These are phyloP conservation scores for Darevskia mixta DNA, from an alignment of 2,797 vertebrate genomes.

Conservation along the genomic window DNA sequence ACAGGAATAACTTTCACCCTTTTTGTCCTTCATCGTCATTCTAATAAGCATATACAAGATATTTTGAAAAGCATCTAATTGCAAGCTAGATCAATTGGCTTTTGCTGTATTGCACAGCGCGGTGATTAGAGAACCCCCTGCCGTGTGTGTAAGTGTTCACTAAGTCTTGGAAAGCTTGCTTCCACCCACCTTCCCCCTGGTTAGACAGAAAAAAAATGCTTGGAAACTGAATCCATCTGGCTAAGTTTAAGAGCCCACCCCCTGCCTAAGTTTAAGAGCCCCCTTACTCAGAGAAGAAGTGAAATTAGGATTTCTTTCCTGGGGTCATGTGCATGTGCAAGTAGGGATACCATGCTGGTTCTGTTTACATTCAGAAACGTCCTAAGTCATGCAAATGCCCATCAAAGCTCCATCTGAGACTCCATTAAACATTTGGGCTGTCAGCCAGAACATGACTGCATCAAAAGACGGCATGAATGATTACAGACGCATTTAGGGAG, in stretches of 20 bases:
- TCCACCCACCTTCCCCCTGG: not conserved
- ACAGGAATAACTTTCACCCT: not conserved
- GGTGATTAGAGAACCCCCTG: not conserved
- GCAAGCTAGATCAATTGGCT: not conserved
- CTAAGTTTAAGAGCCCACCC: not conserved
- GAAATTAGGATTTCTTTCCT: not conserved
- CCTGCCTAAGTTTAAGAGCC: not conserved
- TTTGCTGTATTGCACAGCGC: accelerated
- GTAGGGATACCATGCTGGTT: not conserved
- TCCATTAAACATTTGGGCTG: conserved; percentile 29
- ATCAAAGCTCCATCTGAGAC: conserved; percentile 27
- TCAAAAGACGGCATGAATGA: conserved; percentile 60
- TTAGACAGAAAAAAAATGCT: not conserved
- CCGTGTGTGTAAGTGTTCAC: not conserved
- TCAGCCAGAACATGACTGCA: conserved; percentile 45
- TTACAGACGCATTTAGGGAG: conserved; percentile 45
- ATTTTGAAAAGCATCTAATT: not conserved
- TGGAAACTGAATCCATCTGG: not conserved
- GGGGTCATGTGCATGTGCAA: not conserved
- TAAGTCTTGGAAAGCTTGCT: not conserved
- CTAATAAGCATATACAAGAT: conserved; percentile 19
- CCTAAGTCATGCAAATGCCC: conserved; percentile 5
- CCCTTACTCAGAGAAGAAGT: not conserved
- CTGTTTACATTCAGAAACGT: conserved; percentile 9
- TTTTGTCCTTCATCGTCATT: conserved; percentile 1